Conservation (phyloP, 2,888 invertebrate genomes). For the Eurytoma adleriae region DNA sequence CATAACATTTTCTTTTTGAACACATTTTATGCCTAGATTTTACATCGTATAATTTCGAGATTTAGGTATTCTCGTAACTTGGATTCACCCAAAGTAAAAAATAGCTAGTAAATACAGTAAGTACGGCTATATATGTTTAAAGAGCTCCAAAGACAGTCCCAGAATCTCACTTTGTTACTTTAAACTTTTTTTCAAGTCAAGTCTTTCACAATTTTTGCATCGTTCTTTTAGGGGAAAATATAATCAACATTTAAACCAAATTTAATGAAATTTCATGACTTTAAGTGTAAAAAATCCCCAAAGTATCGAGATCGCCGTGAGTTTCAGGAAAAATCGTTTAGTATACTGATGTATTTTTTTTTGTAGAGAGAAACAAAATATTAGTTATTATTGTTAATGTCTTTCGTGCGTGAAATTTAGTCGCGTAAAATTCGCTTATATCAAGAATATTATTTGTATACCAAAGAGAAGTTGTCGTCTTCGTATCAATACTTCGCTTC, state of each 20-base stretch:
- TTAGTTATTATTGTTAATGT: constrained; percentile 49
- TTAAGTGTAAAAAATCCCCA: constrained; percentile 3
- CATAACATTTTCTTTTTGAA: constrained; percentile 68
- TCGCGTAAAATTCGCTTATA: constrained; percentile 73
- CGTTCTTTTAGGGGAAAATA: constrained; percentile 46
- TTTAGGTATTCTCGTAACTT: constrained; percentile 64
- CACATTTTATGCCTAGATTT: constrained; percentile 74
- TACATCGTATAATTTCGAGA: constrained; percentile 57
- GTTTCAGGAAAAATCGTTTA: background rate
- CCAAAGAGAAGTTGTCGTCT: constrained; percentile 43
- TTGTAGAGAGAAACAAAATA: constrained; percentile 3
- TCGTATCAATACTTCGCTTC: constrained; percentile 34
- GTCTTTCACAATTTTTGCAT: constrained; percentile 59
- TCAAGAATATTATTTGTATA: constrained; percentile 73
- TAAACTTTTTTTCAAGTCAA: constrained; percentile 60
- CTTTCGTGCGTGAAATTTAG: constrained; percentile 61
- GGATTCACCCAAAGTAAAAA: constrained; percentile 64
- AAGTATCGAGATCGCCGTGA: background rate
- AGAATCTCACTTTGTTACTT: constrained; percentile 64
- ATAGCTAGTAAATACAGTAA: constrained; percentile 60
- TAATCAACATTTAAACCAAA: constrained; percentile 27
- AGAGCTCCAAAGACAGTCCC: constrained; percentile 67
- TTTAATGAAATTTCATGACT: constrained; percentile 9
- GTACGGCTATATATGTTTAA: constrained; percentile 62
- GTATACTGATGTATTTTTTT: background rate